phyloP scores from a whole-genome alignment of 2,113 vertebrate genomes.

The Erpornis zantholeuca region DNA sequence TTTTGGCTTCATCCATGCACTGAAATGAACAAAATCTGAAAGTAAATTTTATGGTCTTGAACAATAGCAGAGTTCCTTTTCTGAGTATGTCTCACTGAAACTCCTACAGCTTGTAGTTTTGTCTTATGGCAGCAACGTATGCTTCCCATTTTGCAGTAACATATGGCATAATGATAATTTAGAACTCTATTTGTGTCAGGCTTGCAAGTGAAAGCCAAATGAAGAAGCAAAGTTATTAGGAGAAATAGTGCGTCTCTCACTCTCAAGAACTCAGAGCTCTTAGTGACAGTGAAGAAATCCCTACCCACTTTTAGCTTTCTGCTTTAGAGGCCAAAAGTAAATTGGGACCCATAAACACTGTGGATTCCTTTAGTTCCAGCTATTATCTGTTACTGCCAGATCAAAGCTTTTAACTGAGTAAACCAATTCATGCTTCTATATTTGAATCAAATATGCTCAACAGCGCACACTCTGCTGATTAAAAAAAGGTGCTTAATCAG shows the following conservation, averaged over 20 bases:
- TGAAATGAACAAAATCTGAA: not conserved
- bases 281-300: not conserved
- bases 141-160: not conserved
- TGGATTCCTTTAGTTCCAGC: not conserved
- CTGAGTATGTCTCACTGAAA: not conserved
- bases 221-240: not conserved
- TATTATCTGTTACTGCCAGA: not conserved
- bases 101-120: not conserved
- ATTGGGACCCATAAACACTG: not conserved
- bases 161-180: not conserved
- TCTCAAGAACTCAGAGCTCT: not conserved
- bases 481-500: not conserved
- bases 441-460: not conserved
- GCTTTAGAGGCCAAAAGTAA: not conserved
- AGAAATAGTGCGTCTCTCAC: not conserved
- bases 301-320: not conserved
- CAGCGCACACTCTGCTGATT: not conserved
- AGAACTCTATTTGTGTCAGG: not conserved
- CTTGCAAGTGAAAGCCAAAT: not conserved
- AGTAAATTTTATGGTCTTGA: not conserved
- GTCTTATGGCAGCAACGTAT: not conserved
- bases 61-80: not conserved
- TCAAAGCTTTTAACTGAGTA: constrained; percentile 24
- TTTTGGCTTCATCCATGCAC: not conserved
- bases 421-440: not conserved